Percentiles rank a stretch among this genome's conserved stretches.
Conservation (phyloP, 2,888 invertebrate species). For the Melanchra persicariae region DNA sequence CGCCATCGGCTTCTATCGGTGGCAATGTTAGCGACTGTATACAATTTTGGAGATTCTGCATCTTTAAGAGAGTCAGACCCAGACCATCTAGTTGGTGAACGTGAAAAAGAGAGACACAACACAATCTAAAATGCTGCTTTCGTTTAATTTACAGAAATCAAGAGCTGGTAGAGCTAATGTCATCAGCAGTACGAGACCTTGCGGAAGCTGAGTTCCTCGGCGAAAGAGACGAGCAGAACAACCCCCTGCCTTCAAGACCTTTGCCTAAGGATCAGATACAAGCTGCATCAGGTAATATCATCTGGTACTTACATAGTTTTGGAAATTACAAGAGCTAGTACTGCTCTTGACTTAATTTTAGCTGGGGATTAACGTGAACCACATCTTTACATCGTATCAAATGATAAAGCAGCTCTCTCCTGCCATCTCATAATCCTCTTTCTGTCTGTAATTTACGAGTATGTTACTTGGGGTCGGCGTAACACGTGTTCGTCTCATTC, state of each 20-base stretch:
- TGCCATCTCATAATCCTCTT: background rate
- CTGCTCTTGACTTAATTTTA: background rate
- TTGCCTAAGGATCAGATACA: conserved; percentile 84
- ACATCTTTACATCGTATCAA: no score
- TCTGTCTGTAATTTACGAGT: no score
- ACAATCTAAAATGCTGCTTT: background rate
- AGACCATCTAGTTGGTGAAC: no score
- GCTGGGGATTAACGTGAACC: background rate
- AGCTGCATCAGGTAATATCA: conserved; percentile 76
- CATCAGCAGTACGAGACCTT: conserved; percentile 96
- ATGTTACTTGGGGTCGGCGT: no score
- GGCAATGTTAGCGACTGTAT: no score
- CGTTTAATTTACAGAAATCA: conserved; percentile 89
- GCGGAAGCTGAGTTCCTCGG: conserved; percentile 97
- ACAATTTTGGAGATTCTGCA: no score
- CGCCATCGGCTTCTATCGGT: no score
- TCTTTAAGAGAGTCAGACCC: no score
- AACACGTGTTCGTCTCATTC: no score
- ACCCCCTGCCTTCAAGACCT: conserved; percentile 94
- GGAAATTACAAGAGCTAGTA: background rate
- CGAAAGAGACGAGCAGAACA: conserved; percentile 96
- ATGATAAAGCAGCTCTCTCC: no score
- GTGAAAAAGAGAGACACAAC: no score
- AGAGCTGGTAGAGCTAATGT: conserved; percentile 97
- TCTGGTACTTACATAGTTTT: background rate